Evolutionary conservation across 2,888 invertebrate genomes (phyloP).

Genomic region (Drosophila heteroneura): DNA sequence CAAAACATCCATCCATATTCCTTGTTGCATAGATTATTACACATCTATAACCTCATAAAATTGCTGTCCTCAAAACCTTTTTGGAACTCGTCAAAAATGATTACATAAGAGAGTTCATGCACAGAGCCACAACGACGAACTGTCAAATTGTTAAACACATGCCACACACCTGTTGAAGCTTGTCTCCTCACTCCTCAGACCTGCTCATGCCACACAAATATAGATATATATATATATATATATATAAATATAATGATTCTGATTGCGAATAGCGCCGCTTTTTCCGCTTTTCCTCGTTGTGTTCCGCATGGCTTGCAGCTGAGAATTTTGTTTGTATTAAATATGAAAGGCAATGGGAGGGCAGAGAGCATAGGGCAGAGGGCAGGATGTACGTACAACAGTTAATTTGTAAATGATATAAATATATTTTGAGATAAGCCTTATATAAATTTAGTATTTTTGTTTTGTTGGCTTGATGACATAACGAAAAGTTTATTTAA

Average conservation of each 20-base stretch:
- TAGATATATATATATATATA: background rate
- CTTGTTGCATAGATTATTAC: background rate
- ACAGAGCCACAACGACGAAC: background rate
- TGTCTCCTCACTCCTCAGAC: background rate
- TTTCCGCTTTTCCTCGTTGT: slow-evolving; percentile 2
- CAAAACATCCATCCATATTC: background rate
- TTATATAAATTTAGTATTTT: slow-evolving; percentile 15
- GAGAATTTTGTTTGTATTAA: slow-evolving; percentile 41
- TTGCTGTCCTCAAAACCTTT: background rate
- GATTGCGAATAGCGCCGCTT: slow-evolving; percentile 4
- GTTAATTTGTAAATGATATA: slow-evolving; percentile 7
- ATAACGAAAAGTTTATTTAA: slow-evolving; percentile 34
- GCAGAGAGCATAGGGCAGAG: background rate
- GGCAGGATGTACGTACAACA: slow-evolving; percentile 3
- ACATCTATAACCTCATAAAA: background rate
- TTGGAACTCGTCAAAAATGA: background rate
- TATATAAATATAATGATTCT: slow-evolving; percentile 2
- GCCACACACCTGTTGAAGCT: slow-evolving; percentile 43
- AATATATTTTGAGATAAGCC: slow-evolving; percentile 24
- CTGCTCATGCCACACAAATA: background rate
- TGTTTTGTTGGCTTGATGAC: slow-evolving; percentile 19
- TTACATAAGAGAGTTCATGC: background rate
- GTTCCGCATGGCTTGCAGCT: slow-evolving; percentile 50
- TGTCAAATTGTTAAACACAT: background rate
- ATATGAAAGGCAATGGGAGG: slow-evolving; percentile 9